A percentile compares a stretch with the other conserved stretches of the same genome.
phyloP scores from a whole-genome alignment of 1,140 invertebrate species.

The Gyrodactylus bullatarudis region DNA sequence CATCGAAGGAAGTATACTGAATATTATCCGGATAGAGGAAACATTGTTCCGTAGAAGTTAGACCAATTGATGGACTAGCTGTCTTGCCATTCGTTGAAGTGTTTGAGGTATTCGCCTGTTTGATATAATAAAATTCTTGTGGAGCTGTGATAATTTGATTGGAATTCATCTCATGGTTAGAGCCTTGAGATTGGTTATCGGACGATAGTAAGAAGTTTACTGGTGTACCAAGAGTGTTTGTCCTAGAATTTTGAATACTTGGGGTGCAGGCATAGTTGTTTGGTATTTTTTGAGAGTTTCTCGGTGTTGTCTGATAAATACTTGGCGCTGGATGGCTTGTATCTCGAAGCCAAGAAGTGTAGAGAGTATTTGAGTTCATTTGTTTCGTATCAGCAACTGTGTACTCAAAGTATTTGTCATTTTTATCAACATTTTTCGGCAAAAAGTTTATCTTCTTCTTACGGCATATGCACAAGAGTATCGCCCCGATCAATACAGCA shows the following conservation, averaged over 20 bases:
- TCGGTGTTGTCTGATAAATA: neutral
- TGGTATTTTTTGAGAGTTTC: neutral
- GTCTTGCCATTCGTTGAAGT: too few relatives aligned
- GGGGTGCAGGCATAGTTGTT: neutral
- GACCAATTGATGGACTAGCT: too few relatives aligned
- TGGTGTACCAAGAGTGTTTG: too few relatives aligned
- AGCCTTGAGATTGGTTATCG: neutral
- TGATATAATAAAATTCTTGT: neutral
- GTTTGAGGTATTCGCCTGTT: too few relatives aligned
- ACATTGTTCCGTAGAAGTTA: too few relatives aligned
- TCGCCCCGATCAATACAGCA: neutral
- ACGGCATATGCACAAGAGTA: neutral
- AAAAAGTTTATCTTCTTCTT: neutral
- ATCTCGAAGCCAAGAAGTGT: neutral
- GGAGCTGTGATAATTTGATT: neutral
- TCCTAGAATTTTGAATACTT: too few relatives aligned
- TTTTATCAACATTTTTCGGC: neutral
- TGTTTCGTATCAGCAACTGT: neutral
- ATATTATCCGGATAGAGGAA: too few relatives aligned
- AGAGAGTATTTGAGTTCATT: neutral
- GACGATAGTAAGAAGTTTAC: neutral
- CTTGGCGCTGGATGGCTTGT: neutral
- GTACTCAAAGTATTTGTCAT: neutral
- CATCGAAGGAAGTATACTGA: too few relatives aligned
- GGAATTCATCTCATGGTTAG: neutral